A percentile compares a stretch with the other conserved stretches of the same genome.
These are phyloP conservation scores for Zygogramma bicolorata DNA, from an alignment of 2,888 invertebrate species.

Conservation along the genomic window DNA sequence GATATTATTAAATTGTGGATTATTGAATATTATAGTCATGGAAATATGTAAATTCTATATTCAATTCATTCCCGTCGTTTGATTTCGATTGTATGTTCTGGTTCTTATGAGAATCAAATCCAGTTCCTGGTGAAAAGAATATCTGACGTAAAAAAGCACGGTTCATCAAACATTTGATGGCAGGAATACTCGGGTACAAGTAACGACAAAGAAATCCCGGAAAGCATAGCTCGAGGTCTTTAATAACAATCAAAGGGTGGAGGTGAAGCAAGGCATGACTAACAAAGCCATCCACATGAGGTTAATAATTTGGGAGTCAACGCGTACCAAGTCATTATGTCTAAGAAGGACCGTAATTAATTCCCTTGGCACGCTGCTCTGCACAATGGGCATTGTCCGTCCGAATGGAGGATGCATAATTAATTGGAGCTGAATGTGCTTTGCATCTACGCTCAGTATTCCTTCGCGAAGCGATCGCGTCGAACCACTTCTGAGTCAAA, in stretches of 20 bases:
- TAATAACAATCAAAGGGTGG: neutral
- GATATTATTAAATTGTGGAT: too few relatives aligned
- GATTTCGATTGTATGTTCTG: too few relatives aligned
- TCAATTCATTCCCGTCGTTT: too few relatives aligned
- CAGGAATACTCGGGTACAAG: neutral
- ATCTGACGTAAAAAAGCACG: neutral
- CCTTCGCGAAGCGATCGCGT: neutral
- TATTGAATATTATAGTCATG: too few relatives aligned
- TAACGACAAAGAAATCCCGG: neutral
- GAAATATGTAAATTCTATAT: too few relatives aligned
- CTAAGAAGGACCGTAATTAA: conserved; percentile 48
- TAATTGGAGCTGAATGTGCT: conserved; percentile 25
- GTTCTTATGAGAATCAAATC: too few relatives aligned
- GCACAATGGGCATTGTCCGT: conserved; percentile 58
- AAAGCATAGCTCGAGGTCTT: neutral
- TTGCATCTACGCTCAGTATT: conserved; percentile 1
- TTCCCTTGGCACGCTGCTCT: conserved; percentile 47
- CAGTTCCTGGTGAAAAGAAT: neutral
- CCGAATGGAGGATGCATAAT: conserved; percentile 54
- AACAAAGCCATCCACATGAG: conserved; percentile 44
- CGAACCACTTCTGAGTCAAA: neutral
- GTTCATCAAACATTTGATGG: neutral
- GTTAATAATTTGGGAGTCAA: conserved; percentile 48
- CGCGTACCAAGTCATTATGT: conserved; percentile 47
- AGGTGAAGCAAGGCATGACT: conserved; percentile 15